Evolutionary conservation across 2,888 invertebrate genomes (phyloP), one percentile per base, ranked within the genome.

Genomic region (Rhynchonema sp.): DNA sequence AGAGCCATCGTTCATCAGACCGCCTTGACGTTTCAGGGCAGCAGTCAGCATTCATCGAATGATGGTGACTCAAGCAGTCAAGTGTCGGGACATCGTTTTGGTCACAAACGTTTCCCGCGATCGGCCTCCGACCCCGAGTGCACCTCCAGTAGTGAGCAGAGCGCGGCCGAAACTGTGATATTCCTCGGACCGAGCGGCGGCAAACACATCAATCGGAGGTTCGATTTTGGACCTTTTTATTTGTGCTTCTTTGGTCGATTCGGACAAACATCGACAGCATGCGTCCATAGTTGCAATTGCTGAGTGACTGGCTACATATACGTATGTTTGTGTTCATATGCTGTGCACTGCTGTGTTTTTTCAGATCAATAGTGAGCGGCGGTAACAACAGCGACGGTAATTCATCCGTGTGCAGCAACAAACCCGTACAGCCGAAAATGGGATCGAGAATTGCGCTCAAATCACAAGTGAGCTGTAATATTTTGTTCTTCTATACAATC

Each of bases 81-180:
- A n/a, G n/a, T n/a, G n/a, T n/a, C n/a, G n/a, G n/a, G n/a, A n/a
- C 46, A 20, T 9, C 46, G 46, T 9, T 38, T 9, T 13, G 46
- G 9, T 20, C 74, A 73, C 73, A 30, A 73, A 72, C 25, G 65
- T 73, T n/a, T 61, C 23, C 1, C 52, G 1, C 59, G 59, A 1
- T 66, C 60, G 60, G 63, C 63, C 80, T 82, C 62, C 79, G 81
- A 52, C 83, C 85, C 56, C 66, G 69, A 23, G 86, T 62, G 62
- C 61, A 67, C 75, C 77, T 91, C 91, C 58, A 92, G 92, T 9
- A 92, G 92, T 71, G 92, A 92, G 73, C 92, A 96, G 74, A 81
- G 92, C 69, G 91, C 91, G 27, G 92, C 92, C 62, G 94, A 96
- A 75, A 96, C 96, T 0, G 96, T 96, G 62, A 96, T 96, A 72